These are phyloP conservation scores for Hemistola chrysoprasaria DNA, from an alignment of 2,888 invertebrate genomes.

Conservation along the genomic window DNA sequence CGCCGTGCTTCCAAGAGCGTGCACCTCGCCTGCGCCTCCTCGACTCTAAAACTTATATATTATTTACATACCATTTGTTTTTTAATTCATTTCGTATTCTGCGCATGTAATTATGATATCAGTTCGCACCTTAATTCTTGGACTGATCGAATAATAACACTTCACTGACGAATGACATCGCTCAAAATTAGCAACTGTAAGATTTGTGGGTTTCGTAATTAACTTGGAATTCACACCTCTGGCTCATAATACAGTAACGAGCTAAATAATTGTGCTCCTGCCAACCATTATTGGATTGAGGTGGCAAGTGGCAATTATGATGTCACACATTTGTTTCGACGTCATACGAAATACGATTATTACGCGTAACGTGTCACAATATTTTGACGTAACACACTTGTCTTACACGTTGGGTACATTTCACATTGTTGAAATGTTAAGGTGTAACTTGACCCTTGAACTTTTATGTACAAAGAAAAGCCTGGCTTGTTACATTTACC, in stretches of 20 bases:
- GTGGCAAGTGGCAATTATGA: no score
- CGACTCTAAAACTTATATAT: slow-evolving; percentile 68
- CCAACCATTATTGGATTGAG: slow-evolving; percentile 8
- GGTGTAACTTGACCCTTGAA: slow-evolving; percentile 34
- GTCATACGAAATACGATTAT: slow-evolving; percentile 32
- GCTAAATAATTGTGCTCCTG: no score
- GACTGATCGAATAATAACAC: slow-evolving; percentile 30
- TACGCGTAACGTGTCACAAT: slow-evolving; percentile 26
- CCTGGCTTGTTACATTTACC: slow-evolving; percentile 40
- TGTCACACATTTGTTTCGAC: slow-evolving; percentile 25
- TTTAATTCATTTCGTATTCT: slow-evolving; percentile 60
- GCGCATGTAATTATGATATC: slow-evolving; percentile 60
- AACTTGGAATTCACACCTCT: no score
- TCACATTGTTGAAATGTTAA: slow-evolving; percentile 33
- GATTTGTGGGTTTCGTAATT: slow-evolving; percentile 11
- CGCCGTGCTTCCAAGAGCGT: slow-evolving; percentile 64
- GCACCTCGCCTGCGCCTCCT: slow-evolving; percentile 63
- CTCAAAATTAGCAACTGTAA: slow-evolving; percentile 20
- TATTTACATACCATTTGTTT: slow-evolving; percentile 38
- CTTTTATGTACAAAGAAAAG: slow-evolving; percentile 33
- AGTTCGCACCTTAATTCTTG: slow-evolving; percentile 46
- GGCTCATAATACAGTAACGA: no score
- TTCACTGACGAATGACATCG: slow-evolving; percentile 21
- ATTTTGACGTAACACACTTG: slow-evolving; percentile 34
- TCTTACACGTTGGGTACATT: slow-evolving; percentile 16